Evolutionary conservation across 2,888 invertebrate species (phyloP).

Genomic region (Pheosia gnoma): DNA sequence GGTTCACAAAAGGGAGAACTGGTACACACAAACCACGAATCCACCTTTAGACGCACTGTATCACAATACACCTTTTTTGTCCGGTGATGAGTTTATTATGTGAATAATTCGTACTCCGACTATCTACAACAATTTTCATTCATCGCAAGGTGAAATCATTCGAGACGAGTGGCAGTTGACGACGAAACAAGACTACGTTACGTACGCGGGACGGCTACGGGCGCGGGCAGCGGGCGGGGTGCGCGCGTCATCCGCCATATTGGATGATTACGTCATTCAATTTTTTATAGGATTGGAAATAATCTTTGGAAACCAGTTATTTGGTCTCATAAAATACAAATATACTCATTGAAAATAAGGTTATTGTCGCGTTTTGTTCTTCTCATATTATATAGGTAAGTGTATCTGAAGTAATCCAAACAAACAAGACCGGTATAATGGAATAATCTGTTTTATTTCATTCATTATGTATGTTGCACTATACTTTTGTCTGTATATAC

Average conservation of each 20-base stretch:
- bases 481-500: too few species aligned
- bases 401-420: too few species aligned
- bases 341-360: neutral
- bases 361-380: too few species aligned
- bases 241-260: constrained; percentile 83
- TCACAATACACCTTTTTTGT: constrained; percentile 63
- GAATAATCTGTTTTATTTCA: too few species aligned
- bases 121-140: constrained; percentile 74
- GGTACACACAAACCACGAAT: constrained; percentile 73
- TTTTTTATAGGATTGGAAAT: constrained; percentile 30
- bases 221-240: constrained; percentile 59
- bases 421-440: too few species aligned
- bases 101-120: constrained; percentile 57
- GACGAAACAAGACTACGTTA: constrained; percentile 57
- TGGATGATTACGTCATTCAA: constrained; percentile 77
- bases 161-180: constrained; percentile 66
- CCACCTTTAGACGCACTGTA: constrained; percentile 70
- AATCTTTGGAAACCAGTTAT: constrained; percentile 35
- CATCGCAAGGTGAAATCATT: constrained; percentile 75
- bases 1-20: constrained; percentile 79
- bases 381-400: too few species aligned
- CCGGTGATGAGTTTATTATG: constrained; percentile 57
- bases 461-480: too few species aligned
- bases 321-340: constrained; percentile 11
- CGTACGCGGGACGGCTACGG: constrained; percentile 7